Evolutionary conservation across 2,888 invertebrate genomes (phyloP), one percentile per base, ranked within the genome.

Genomic region (Choristoneura rosaceana): DNA sequence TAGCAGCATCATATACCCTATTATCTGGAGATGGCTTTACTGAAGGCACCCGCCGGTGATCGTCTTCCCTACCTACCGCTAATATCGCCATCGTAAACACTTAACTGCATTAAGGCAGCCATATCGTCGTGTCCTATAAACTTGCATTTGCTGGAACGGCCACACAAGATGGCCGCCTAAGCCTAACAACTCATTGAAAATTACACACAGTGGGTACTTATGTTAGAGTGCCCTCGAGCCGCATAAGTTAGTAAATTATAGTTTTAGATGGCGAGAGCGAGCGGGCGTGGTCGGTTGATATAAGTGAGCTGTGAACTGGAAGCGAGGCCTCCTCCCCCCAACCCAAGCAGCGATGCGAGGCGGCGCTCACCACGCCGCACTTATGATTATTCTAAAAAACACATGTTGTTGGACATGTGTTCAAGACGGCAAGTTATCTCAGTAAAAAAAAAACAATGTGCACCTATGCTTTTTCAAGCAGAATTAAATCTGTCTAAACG

Each of bases 1-100:
- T 75, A 75, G 76, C 74, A 68, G 60, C 69, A 65, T 70, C 73
- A 71, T 73, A 75, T 70, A 64, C 73, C 41, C 76, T 70, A 77
- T 77, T 79, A 78, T 74, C 74, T 66, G 62, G 62, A 76, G 76
- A 75, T 75, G 70, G 74, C 70, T 74, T 67, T 73, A 65, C 60
- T 58, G 58, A 58, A 66, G 69, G 71, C 59, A 65, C 25, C 52
- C 71, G 52, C 62, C 67, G 65, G 69, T 71, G 71, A 76, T 76
- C 70, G 69, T 69, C 62, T 64, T 61, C 50, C 34, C 33, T 62
- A 38, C 52, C 65, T 52, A 67, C 45, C 41, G 68, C 70, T 70
- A 71, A 71, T 74, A 76, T 64, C 61, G 50, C 61, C 59, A 15
- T 74, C 71, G 67, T 74, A 73, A 73, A 73, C 73, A 73, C 52